Evolutionary conservation across 2,888 invertebrate genomes (phyloP).

Genomic region (Bembecia ichneumoniformis): DNA sequence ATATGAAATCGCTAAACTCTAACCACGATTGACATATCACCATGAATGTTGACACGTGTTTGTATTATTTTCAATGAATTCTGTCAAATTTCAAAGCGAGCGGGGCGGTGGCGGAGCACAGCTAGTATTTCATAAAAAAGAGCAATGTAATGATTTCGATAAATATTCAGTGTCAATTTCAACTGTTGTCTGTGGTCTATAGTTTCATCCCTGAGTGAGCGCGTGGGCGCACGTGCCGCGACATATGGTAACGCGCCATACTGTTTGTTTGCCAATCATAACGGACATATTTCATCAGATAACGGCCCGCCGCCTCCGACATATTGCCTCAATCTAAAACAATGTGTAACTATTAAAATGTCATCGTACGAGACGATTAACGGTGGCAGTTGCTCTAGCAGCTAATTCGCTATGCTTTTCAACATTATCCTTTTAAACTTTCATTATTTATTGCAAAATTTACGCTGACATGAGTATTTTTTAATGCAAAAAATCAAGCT

Average conservation of each 20-base stretch:
- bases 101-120: too few species aligned
- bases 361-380: constrained; percentile 28
- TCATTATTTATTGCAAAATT: neutral
- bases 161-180: neutral
- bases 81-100: too few species aligned
- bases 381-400: neutral
- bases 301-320: constrained; percentile 60
- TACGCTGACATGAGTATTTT: too few species aligned
- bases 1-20: too few species aligned
- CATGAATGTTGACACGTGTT: too few species aligned
- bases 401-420: constrained; percentile 44
- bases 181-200: constrained; percentile 23
- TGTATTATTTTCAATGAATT: too few species aligned
- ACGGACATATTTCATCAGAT: constrained; percentile 73
- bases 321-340: constrained; percentile 64
- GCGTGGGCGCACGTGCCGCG: constrained; percentile 68
- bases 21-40: too few species aligned
- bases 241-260: constrained; percentile 68
- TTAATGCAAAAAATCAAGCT: too few species aligned
- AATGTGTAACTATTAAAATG: constrained; percentile 60
- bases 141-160: too few species aligned
- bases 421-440: constrained; percentile 11
- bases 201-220: constrained; percentile 67
- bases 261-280: constrained; percentile 73
- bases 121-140: too few species aligned